These are phyloP conservation scores for Tribolium freemani DNA, from an alignment of 2,888 invertebrate genomes.

Conservation along the genomic window DNA sequence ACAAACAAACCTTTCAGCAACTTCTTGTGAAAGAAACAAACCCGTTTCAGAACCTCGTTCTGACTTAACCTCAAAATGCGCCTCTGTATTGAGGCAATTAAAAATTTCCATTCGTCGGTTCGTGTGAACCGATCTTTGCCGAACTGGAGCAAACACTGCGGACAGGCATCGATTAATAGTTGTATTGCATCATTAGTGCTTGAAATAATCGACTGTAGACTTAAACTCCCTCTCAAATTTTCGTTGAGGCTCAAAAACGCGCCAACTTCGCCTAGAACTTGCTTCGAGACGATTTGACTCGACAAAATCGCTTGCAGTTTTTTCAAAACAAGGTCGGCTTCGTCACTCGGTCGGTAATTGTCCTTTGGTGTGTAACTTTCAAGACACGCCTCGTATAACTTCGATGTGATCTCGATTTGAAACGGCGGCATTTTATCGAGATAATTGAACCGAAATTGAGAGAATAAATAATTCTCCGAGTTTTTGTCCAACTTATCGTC, in stretches of 20 bases:
- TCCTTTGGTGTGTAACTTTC: slow-evolving; percentile 49
- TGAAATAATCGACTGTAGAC: slow-evolving; percentile 70
- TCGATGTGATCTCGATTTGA: slow-evolving; percentile 63
- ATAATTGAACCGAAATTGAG: slow-evolving; percentile 67
- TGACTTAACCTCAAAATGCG: slow-evolving; percentile 63
- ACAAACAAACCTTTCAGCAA: slow-evolving; percentile 62
- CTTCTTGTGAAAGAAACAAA: slow-evolving; percentile 65
- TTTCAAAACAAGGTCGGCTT: slow-evolving; percentile 62
- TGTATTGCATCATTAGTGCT: slow-evolving; percentile 70
- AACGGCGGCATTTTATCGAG: slow-evolving; percentile 71
- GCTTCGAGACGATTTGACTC: slow-evolving; percentile 70
- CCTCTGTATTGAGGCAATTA: slow-evolving; percentile 66
- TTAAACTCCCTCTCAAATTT: slow-evolving; percentile 70
- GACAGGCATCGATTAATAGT: slow-evolving; percentile 73
- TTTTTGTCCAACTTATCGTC: slow-evolving; percentile 42
- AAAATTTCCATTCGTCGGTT: slow-evolving; percentile 68
- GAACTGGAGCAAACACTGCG: slow-evolving; percentile 75
- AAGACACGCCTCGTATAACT: slow-evolving; percentile 59
- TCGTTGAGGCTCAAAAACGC: slow-evolving; percentile 74
- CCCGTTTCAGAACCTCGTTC: slow-evolving; percentile 57
- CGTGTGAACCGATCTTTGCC: slow-evolving; percentile 71
- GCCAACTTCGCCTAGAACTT: slow-evolving; percentile 74
- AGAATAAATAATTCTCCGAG: slow-evolving; percentile 66
- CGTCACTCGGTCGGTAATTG: slow-evolving; percentile 45
- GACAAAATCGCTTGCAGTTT: slow-evolving; percentile 73